Base-by-base conservation (phyloP, 2,113 vertebrate species). In the Himantopus leucocephalus region DNA sequence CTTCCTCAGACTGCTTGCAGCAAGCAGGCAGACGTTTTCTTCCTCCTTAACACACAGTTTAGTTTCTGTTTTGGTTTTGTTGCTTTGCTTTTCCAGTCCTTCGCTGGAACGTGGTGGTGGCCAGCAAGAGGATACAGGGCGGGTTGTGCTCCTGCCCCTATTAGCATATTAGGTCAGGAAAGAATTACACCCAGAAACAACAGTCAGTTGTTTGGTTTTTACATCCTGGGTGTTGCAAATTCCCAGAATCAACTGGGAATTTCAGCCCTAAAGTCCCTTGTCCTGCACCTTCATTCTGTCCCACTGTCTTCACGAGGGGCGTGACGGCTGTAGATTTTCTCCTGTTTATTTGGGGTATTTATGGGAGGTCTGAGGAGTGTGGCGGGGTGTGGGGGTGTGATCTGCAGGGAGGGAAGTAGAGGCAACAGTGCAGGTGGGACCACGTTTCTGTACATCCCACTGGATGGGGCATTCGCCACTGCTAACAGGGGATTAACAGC, bases 51-150 rank as follows among this genome's bases (percentile, higher is more conserved):
- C 24, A 78, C 34, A 90, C 85, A 90, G 32, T 34, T 90, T 82
- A 12, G 19, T 85, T 94, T 94, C 82, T 95, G 88, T 45, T 92
- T 92, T 78, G 82, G 34, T 85, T 93, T 64, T 74, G 14, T 58
- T 78, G 21, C 71, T 93, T 85, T 62, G 18, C 52, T 94, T 94
- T 95, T 85, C 41, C 78, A 72, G 43, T 24, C 37, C 62, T 72
- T 63, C 1, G 0, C 64, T 58, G 84, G 63, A 94, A 86, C 0
- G 3, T 9, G 22, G 34, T 35, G 21, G 35, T 43, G 76, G 67
- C 59, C 84, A 74, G 82, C 0, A 0, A 55, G 47, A 63, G 37
- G 73, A 87, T 53, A 80, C 29, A 80, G 87, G 37, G 70, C 2
- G 3, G 70, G 87, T 17, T 93, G 68, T 93, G 41, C 47, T 93